Evolutionary conservation across 2,113 vertebrate genomes (phyloP).

Genomic region (Semnornis frantzii): DNA sequence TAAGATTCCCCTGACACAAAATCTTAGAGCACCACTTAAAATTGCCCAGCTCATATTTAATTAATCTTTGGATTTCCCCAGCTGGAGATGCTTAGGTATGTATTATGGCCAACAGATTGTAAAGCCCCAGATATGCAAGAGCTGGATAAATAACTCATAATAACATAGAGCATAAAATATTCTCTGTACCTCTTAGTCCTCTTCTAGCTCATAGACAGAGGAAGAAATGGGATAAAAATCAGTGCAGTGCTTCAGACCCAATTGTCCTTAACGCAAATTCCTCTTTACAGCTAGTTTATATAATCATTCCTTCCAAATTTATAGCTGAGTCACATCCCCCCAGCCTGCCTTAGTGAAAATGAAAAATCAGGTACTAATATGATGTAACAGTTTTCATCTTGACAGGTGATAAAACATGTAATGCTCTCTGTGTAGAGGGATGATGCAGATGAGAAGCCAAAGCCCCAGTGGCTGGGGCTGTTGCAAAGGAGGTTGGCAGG

Average conservation of each 20-base stretch:
- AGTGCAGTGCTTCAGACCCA: not conserved
- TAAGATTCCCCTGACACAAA: not conserved
- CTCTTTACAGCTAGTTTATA: not conserved
- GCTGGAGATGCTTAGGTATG: not conserved
- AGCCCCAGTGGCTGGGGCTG: not conserved
- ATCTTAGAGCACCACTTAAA: not conserved
- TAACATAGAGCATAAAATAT: not conserved
- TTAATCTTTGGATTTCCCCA: not conserved
- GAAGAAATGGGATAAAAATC: not conserved
- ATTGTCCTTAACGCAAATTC: not conserved
- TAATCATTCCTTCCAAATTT: not conserved
- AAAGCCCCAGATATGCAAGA: not conserved
- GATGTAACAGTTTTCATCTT: not conserved
- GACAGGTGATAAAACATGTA: not conserved
- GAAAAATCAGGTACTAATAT: not conserved
- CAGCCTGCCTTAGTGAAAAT: not conserved
- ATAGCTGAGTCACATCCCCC: not conserved
- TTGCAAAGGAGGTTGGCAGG: not conserved
- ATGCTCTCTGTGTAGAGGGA: not conserved
- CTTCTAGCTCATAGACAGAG: not conserved
- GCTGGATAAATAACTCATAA: not conserved
- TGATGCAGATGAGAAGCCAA: not conserved
- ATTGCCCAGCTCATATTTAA: constrained; percentile 8
- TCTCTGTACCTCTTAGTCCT: not conserved
- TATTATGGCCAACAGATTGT: not conserved